Base-by-base conservation (phyloP, 2,888 invertebrate genomes). In the Tipula lateralis region DNA sequence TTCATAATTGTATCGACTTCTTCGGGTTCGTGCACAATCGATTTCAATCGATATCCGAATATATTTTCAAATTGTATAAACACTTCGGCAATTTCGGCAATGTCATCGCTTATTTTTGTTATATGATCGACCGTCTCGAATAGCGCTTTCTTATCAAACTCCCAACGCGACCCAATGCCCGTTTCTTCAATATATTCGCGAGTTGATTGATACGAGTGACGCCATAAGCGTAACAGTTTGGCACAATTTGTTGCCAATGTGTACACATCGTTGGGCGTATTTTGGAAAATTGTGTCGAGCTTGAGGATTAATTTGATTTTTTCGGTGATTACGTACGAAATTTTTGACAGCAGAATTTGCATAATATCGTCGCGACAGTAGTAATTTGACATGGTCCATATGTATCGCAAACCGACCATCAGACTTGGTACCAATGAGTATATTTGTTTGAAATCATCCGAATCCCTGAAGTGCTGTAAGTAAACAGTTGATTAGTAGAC, bases 351-450 rank as follows among this genome's bases (percentile, higher is more conserved):
- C 1, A 98, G 91, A 0, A 95, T 93, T 30, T 96, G 93, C 97
- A 98, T 97, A 85, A 95, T 93, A 86, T 96, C 95, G 88, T 97
- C 97, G 0, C 91, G 93, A 85, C 95, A 94, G 89, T 96, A 98
- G 87, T 96, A 96, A 84, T 93, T 91, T 0, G 97, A 97, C 84
- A 98, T 92, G 84, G 97, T 95, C 98, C 98, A 98, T 88, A 97
- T 95, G 92, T 97, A 95, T 87, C 95, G 94, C 50, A 98, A 89
- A 1, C 96, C 96, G 86, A 96, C 95, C 91, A 97, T 95, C 86
- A 97, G 90, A 85, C 94, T 93, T 0, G 96, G 95, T 30, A 98
- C 92, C 4, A 94, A 92, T 66, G 95, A 93, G 12, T 92, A 92
- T 24, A 97, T 94, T 88, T 93, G 92, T 85, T 93, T 91, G 85